These are phyloP conservation scores for Campoplex nolae DNA, from an alignment of 2,888 invertebrate species.

Conservation along the genomic window DNA sequence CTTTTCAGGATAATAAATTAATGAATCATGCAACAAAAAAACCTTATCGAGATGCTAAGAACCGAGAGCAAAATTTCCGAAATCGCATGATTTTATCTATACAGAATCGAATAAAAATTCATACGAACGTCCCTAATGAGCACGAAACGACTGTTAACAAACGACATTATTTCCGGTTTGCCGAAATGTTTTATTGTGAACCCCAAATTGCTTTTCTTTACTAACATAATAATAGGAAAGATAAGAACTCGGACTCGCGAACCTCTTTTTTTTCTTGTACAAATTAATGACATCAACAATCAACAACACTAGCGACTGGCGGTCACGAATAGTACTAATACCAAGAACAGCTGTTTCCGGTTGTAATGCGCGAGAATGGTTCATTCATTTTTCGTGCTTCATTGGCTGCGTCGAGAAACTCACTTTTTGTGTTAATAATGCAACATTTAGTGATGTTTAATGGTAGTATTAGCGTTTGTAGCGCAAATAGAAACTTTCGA, in stretches of 20 bases:
- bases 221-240: not conserved
- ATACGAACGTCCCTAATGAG: not conserved
- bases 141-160: not conserved
- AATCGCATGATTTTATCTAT: not conserved
- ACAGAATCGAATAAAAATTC: not conserved
- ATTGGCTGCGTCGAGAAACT: too few species aligned
- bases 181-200: not conserved
- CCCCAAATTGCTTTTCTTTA: not conserved
- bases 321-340: not conserved
- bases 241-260: not conserved
- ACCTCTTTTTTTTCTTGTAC: not conserved
- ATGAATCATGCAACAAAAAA: not conserved
- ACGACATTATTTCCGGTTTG: not conserved
- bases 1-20: conserved; percentile 7
- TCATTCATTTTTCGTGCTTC: too few species aligned
- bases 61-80: not conserved
- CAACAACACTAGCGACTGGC: not conserved
- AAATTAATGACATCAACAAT: not conserved
- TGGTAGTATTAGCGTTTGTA: too few species aligned
- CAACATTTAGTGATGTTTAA: too few species aligned
- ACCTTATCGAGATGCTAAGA: not conserved
- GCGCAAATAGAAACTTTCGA: too few species aligned
- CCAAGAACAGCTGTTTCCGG: conserved; percentile 1
- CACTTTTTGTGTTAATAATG: too few species aligned
- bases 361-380: not conserved